A percentile compares a stretch with the other conserved stretches of the same genome.
phyloP scores from a whole-genome alignment of 2,888 invertebrate species.

The Gnatocerus cornutus region DNA sequence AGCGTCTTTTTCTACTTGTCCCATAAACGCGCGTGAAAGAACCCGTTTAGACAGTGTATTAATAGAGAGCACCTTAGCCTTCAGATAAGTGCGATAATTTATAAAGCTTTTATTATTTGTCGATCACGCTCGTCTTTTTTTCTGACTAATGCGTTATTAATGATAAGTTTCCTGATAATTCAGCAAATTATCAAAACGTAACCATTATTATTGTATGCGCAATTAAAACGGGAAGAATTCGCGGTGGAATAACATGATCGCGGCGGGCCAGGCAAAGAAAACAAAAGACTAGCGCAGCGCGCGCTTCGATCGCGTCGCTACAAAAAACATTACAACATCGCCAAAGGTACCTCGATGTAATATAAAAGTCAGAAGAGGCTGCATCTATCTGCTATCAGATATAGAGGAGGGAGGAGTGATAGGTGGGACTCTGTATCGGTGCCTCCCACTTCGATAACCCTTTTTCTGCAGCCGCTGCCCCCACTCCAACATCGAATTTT shows the following conservation, averaged over 20 bases:
- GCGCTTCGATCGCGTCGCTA: conserved; percentile 33
- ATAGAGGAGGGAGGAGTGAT: conserved; percentile 64
- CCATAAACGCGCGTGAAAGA: background rate
- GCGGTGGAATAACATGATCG: conserved; percentile 21
- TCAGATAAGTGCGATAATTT: conserved; percentile 11
- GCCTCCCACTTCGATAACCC: conserved; percentile 67
- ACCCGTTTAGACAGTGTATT: background rate
- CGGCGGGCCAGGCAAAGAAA: conserved; percentile 22
- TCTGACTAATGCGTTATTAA: conserved; percentile 8
- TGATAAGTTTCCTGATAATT: conserved; percentile 12
- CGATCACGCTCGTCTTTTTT: conserved; percentile 10
- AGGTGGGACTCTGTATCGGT: conserved; percentile 67
- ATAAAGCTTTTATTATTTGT: conserved; percentile 11
- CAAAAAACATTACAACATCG: conserved; percentile 35
- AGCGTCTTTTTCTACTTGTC: background rate
- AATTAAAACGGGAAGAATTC: conserved; percentile 11
- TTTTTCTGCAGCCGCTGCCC: conserved; percentile 57
- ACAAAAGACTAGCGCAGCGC: conserved; percentile 20
- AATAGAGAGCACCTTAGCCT: conserved; percentile 11
- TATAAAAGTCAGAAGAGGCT: conserved; percentile 46
- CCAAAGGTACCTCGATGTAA: conserved; percentile 40
- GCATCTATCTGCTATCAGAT: conserved; percentile 55
- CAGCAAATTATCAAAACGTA: conserved; percentile 1
- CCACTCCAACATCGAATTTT: conserved; percentile 65
- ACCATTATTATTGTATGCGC: background rate